Percentiles rank a stretch among this genome's conserved stretches.
Conservation (phyloP, 2,113 vertebrate genomes). For the Galemys pyrenaicus region DNA sequence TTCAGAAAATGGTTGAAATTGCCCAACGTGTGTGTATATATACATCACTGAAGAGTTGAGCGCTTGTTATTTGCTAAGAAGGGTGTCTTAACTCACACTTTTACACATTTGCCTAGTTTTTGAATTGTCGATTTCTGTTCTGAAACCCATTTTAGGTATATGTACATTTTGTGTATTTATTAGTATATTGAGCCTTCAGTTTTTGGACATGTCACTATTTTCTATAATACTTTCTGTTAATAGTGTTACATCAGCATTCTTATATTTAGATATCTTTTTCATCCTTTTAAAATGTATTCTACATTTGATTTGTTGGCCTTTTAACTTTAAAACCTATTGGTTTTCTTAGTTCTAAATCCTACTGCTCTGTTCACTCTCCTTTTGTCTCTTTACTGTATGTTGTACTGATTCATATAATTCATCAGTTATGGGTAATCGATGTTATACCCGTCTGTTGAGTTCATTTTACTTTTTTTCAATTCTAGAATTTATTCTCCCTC, state of each 20-base stretch:
- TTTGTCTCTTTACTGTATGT: background rate
- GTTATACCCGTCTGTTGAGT: background rate
- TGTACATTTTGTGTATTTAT: background rate
- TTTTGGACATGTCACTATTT: background rate
- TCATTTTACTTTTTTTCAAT: background rate
- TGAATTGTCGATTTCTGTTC: background rate
- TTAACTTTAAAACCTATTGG: background rate
- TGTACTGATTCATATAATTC: background rate
- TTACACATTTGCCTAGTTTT: background rate
- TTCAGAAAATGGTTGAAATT: constrained; percentile 26
- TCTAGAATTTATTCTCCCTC: background rate
- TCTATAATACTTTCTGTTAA: background rate
- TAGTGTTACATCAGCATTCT: background rate
- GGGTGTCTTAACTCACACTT: background rate
- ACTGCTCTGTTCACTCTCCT: background rate
- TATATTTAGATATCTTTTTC: background rate
- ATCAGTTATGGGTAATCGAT: background rate
- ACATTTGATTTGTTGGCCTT: background rate
- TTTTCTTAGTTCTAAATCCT: background rate
- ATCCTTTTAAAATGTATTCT: background rate
- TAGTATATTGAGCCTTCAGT: background rate
- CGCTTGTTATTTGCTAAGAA: background rate
- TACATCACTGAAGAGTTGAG: background rate
- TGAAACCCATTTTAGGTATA: background rate
- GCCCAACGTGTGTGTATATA: background rate